Evolutionary conservation across 2,113 vertebrate genomes (phyloP).

Genomic region (Martes martes): DNA sequence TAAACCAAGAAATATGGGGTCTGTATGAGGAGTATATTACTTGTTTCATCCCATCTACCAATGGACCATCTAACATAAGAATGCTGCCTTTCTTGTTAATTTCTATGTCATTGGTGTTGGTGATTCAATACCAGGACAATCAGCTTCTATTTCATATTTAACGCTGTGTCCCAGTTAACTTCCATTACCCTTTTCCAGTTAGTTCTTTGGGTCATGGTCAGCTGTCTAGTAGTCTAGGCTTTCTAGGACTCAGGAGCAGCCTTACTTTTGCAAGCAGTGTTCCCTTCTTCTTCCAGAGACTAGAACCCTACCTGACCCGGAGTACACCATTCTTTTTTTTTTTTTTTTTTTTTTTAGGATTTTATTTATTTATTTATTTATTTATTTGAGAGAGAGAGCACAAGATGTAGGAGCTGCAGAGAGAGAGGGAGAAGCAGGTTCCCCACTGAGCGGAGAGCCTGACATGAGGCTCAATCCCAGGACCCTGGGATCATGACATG

Average conservation of each 20-base stretch:
- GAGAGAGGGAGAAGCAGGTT: too few relatives aligned
- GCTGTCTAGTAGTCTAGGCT: neutral
- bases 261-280: neutral
- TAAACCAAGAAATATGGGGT: neutral
- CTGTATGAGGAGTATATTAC: neutral
- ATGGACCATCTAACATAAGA: neutral
- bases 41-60: neutral
- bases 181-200: neutral
- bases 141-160: slow-evolving; percentile 21
- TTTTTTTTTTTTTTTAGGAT: too few relatives aligned
- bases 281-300: neutral
- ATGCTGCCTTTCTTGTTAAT: neutral
- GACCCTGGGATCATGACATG: too few relatives aligned
- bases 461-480: too few relatives aligned
- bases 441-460: too few relatives aligned
- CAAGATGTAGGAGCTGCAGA: too few relatives aligned
- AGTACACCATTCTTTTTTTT: neutral
- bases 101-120: neutral
- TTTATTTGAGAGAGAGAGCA: too few relatives aligned
- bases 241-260: neutral
- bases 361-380: too few relatives aligned
- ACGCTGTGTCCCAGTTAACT: neutral
- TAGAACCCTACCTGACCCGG: neutral
- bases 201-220: neutral
- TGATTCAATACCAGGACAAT: neutral